phyloP scores from a whole-genome alignment of 2,888 invertebrate species.

The Psylliodes chrysocephalus region DNA sequence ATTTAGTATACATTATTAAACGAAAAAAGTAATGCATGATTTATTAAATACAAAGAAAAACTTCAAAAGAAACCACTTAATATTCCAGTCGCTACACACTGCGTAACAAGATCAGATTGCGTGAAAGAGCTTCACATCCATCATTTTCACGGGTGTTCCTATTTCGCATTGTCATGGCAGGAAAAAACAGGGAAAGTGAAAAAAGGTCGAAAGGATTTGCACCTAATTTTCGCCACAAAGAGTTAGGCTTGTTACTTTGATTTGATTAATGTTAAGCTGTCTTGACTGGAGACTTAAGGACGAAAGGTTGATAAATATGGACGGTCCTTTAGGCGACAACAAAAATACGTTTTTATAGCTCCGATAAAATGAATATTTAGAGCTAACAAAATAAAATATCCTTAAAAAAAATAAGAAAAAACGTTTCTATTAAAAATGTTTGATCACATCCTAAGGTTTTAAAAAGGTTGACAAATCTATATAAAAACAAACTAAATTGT shows the following conservation, averaged over 20 bases:
- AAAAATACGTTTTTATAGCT: no score
- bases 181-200: background rate
- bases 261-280: background rate
- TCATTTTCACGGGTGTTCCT: background rate
- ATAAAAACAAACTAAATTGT: no score
- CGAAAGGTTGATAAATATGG: no score
- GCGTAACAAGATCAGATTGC: background rate
- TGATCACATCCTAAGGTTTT: no score
- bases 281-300: background rate
- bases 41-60: background rate
- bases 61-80: background rate
- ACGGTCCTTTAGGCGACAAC: no score
- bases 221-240: conserved; percentile 5
- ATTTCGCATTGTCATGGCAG: background rate
- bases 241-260: background rate
- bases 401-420: no score
- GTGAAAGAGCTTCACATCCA: background rate
- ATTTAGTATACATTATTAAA: no score
- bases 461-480: no score
- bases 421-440: no score
- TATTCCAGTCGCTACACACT: background rate
- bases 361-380: no score
- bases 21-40: no score
- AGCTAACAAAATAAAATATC: no score
- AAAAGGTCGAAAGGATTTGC: background rate